Evolutionary conservation across 1,140 invertebrate species (phyloP), one percentile per base, ranked within the genome.

Genomic region (Diprion similis): DNA sequence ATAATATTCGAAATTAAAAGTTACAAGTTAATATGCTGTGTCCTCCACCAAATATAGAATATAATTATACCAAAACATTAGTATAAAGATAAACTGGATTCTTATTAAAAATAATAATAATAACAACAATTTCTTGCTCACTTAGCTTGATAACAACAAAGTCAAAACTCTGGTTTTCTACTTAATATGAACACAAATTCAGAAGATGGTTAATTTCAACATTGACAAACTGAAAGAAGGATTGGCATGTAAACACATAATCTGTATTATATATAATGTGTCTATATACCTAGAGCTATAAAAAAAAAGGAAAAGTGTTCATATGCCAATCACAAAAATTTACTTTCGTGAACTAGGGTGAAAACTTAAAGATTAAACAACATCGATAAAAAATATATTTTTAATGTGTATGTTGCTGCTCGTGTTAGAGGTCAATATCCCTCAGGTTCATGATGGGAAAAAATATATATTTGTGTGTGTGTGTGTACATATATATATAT

Each of bases 351-450:
- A 17, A 68, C 46, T n/a, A 70, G 70, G 77, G 77, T 71, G 51
- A 69, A 79, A 73, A 82, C 79, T 83, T 81, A 80, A 83, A 73
- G 74, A 82, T 82, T 83, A 84, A 81, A 75, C 78, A 84, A 83
- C 79, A 82, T 81, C 37, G 73, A 83, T 82, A 83, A 84, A 84
- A 82, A 83, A 81, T 83, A 84, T 82, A 83, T 77, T 77, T 80
- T 78, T 65, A 79, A 80, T 77, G 76, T 68, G 11, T 45, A 68
- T 68, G 37, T 68, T 68, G 37, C 66, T 45, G 15, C 66, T 15
- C 59, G 17, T 64, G 1, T 64, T 18, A 64, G 4, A 64, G 8
- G 13, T 64, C 13, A 64, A 64, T 64, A 46, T 24, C 46, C 59
- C 19, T 48, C 46, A 18, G 1, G 24, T 47, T 68, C 51, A 65